Evolutionary conservation across 2,888 invertebrate species (phyloP).

Genomic region (Syritta pipiens): DNA sequence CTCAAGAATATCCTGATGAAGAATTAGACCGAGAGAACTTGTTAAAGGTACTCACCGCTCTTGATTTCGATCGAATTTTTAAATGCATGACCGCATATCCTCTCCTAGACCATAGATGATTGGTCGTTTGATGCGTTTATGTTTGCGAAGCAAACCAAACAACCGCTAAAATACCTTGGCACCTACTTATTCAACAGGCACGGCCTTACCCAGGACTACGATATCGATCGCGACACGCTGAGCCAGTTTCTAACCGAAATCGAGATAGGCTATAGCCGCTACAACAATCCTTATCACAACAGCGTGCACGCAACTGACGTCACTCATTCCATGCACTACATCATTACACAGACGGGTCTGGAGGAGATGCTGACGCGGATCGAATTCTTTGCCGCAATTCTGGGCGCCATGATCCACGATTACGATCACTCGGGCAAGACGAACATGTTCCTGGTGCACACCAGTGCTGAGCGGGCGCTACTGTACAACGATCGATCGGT

Average conservation of each 20-base stretch:
- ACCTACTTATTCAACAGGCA: constrained; percentile 96
- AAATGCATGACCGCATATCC: constrained; percentile 22
- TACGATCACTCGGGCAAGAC: constrained; percentile 98
- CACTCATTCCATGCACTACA: constrained; percentile 94
- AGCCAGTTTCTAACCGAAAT: constrained; percentile 92
- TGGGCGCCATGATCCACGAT: constrained; percentile 96
- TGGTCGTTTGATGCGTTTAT: constrained; percentile 98
- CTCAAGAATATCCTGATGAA: too few species aligned
- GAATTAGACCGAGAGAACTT: too few species aligned
- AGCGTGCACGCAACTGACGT: constrained; percentile 98
- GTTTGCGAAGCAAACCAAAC: constrained; percentile 90
- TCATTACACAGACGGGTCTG: constrained; percentile 93
- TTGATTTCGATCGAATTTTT: not conserved
- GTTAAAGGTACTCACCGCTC: not conserved
- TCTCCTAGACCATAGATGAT: constrained; percentile 88
- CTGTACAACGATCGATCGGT: constrained; percentile 92
- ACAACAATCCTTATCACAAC: constrained; percentile 97
- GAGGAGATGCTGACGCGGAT: constrained; percentile 96
- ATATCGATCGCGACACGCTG: constrained; percentile 88
- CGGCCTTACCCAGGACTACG: constrained; percentile 96
- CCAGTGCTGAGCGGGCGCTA: constrained; percentile 93
- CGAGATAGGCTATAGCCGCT: constrained; percentile 94
- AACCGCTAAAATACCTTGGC: constrained; percentile 93
- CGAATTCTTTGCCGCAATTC: constrained; percentile 94
- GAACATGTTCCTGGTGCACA: constrained; percentile 98